phyloP scores from a whole-genome alignment of 2,113 vertebrate species.

The Oplegnathus fasciatus region DNA sequence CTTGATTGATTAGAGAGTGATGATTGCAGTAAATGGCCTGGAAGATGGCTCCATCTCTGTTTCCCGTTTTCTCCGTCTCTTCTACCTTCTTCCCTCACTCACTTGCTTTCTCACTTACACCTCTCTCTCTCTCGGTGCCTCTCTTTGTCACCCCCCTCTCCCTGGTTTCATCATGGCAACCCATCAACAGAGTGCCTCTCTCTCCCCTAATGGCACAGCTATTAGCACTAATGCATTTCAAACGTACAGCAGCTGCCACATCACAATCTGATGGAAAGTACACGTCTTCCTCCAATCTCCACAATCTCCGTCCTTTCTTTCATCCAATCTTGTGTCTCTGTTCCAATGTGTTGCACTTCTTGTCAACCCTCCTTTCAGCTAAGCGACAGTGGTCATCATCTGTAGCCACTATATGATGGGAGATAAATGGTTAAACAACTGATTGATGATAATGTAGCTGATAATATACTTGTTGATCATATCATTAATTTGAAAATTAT shows the following conservation, averaged over 20 bases:
- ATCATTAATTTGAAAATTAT: constrained; percentile 15
- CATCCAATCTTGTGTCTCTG: constrained; percentile 57
- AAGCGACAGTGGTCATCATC: constrained; percentile 41
- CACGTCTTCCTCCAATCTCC: constrained; percentile 76
- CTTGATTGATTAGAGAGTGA: constrained; percentile 87
- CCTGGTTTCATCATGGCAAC: constrained; percentile 87
- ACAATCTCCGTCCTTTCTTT: constrained; percentile 70
- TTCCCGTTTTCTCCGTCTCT: constrained; percentile 72
- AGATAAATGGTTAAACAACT: constrained; percentile 16
- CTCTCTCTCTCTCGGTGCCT: constrained; percentile 41
- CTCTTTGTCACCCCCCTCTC: constrained; percentile 72
- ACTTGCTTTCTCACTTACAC: constrained; percentile 62
- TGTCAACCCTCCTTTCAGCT: constrained; percentile 41
- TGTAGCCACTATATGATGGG: not conserved
- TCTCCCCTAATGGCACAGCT: constrained; percentile 90
- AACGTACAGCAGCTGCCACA: constrained; percentile 90
- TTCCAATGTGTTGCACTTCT: constrained; percentile 42
- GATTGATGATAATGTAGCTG: constrained; percentile 15
- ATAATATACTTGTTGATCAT: constrained; percentile 15
- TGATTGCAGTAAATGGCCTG: constrained; percentile 90
- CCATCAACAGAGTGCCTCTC: constrained; percentile 87
- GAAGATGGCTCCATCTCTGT: constrained; percentile 85
- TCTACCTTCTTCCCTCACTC: constrained; percentile 68
- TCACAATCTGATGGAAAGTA: constrained; percentile 86
- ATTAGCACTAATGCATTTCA: constrained; percentile 93